phyloP scores from a whole-genome alignment of 2,113 vertebrate genomes.

The Dunckerocampus dactyliophorus region DNA sequence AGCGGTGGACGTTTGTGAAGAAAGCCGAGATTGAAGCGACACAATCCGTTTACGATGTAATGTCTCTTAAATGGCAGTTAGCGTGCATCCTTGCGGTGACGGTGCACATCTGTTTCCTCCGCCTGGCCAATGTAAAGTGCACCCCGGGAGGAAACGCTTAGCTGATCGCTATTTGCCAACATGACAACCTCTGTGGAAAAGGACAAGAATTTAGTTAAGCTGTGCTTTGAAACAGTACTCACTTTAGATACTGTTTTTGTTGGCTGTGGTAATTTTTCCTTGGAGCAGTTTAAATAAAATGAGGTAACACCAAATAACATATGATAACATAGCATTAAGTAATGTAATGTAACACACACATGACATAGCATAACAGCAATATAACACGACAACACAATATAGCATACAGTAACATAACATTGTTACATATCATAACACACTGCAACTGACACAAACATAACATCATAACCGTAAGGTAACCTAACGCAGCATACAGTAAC shows the following conservation, averaged over 20 bases:
- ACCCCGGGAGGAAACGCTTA: not conserved
- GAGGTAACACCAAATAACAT: too few relatives aligned
- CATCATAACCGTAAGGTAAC: too few relatives aligned
- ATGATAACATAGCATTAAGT: too few relatives aligned
- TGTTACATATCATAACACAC: too few relatives aligned
- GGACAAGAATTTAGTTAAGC: not conserved
- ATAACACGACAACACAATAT: too few relatives aligned
- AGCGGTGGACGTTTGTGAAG: not conserved
- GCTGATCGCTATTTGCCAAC: not conserved
- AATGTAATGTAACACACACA: too few relatives aligned
- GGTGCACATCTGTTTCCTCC: constrained; percentile 16
- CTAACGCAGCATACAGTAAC: too few relatives aligned
- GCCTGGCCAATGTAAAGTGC: constrained; percentile 14
- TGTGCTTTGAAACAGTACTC: not conserved
- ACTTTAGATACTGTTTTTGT: not conserved
- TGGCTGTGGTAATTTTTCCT: not conserved
- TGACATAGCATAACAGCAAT: too few relatives aligned
- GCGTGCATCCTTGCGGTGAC: constrained; percentile 9
- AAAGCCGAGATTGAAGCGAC: constrained; percentile 19
- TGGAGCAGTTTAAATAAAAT: too few relatives aligned
- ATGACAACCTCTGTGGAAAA: not conserved
- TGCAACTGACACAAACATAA: too few relatives aligned
- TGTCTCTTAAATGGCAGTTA: constrained; percentile 23
- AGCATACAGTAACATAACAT: too few relatives aligned
- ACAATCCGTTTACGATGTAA: constrained; percentile 33